A percentile compares a stretch with the other conserved stretches of the same genome.
Conservation (phyloP, 2,113 vertebrate species). For the Seriola aureovittata region DNA sequence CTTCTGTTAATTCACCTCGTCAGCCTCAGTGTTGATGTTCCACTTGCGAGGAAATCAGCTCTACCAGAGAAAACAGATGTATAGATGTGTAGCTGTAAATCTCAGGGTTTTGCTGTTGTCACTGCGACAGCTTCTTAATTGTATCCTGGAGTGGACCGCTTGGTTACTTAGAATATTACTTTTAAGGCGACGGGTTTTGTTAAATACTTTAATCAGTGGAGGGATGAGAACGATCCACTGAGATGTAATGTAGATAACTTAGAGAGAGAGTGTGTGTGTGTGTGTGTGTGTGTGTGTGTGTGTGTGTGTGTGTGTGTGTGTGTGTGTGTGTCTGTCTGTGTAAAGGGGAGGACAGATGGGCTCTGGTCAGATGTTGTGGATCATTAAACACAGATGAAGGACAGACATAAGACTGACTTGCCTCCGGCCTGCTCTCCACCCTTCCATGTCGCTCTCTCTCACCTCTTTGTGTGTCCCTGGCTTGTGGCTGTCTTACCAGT, state of each 20-base stretch:
- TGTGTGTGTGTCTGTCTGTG: slow-evolving; percentile 32
- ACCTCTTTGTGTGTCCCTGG: slow-evolving; percentile 44
- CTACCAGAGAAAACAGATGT: slow-evolving; percentile 46
- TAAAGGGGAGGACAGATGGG: slow-evolving; percentile 71
- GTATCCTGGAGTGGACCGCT: slow-evolving; percentile 18
- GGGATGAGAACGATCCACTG: not conserved
- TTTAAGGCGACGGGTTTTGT: slow-evolving; percentile 25
- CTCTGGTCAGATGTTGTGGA: slow-evolving; percentile 68
- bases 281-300: slow-evolving; percentile 21
- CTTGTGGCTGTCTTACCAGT: slow-evolving; percentile 29
- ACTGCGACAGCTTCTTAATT: slow-evolving; percentile 15
- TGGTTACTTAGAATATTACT: slow-evolving; percentile 37
- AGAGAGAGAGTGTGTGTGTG: not conserved
- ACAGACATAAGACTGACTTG: slow-evolving; percentile 76
- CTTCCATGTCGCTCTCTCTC: slow-evolving; percentile 34
- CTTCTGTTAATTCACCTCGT: slow-evolving; percentile 39
- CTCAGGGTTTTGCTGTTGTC: slow-evolving; percentile 20
- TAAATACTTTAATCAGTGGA: not conserved
- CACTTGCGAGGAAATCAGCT: slow-evolving; percentile 26
- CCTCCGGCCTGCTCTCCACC: slow-evolving; percentile 62
- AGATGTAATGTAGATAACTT: not conserved
- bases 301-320: slow-evolving; percentile 24
- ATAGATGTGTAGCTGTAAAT: slow-evolving; percentile 39
- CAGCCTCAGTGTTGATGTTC: slow-evolving; percentile 30
- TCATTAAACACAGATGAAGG: slow-evolving; percentile 81